phyloP scores from a whole-genome alignment of 1,140 invertebrate genomes.

The Adelges cooleyi region DNA sequence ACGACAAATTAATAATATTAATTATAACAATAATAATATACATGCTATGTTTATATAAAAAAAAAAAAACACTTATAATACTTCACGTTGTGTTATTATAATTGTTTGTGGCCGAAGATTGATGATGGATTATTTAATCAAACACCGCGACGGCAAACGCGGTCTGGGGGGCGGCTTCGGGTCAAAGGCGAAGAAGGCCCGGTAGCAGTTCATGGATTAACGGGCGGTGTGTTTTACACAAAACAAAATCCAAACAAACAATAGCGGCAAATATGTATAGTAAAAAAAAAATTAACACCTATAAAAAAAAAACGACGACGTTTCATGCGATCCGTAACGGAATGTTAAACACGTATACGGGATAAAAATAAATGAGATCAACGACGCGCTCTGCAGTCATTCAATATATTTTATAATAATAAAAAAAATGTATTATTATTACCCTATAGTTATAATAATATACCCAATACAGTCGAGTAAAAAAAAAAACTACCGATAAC shows the following conservation, averaged over 20 bases:
- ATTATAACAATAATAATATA: neutral
- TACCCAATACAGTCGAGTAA: too few relatives aligned
- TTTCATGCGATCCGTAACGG: conserved; percentile 22
- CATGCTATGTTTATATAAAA: neutral
- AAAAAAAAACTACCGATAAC: too few relatives aligned
- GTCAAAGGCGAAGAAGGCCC: conserved; percentile 24
- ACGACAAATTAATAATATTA: too few relatives aligned
- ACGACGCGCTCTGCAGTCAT: neutral
- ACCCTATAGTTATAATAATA: too few relatives aligned
- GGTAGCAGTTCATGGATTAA: conserved; percentile 23
- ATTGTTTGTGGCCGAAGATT: neutral
- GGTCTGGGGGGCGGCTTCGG: conserved; percentile 21
- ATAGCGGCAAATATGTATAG: neutral
- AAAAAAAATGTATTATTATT: too few relatives aligned
- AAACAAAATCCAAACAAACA: conserved; percentile 23
- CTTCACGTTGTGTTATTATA: neutral
- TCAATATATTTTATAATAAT: too few relatives aligned
- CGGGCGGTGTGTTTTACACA: neutral
- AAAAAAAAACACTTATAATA: too few relatives aligned
- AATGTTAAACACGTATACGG: conserved; percentile 24
- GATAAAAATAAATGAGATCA: conserved; percentile 20
- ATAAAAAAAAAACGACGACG: neutral
- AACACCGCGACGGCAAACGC: neutral
- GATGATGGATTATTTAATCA: conserved; percentile 26
- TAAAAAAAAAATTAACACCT: conserved; percentile 11